phyloP scores from a whole-genome alignment of 1,140 invertebrate genomes.

The Chlorops oryzae region DNA sequence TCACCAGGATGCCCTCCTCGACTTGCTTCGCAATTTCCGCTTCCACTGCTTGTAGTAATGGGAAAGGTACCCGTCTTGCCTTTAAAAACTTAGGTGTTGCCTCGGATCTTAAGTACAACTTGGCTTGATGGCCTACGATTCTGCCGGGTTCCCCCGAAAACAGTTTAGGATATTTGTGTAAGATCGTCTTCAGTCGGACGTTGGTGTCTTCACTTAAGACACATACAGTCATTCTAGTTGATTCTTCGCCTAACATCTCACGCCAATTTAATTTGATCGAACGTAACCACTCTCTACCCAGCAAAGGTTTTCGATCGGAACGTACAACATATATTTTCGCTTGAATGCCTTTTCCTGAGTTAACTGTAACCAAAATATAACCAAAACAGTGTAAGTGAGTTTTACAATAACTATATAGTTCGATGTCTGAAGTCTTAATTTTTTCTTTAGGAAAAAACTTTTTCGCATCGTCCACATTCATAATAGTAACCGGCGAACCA shows the following conservation, averaged over 20 bases:
- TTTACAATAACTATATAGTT: not conserved
- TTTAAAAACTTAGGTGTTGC: conserved; percentile 8
- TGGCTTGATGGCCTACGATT: conserved; percentile 2
- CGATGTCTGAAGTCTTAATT: not conserved
- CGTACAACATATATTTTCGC: not conserved
- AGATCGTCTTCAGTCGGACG: not conserved
- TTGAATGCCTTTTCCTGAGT: not conserved
- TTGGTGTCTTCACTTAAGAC: not conserved
- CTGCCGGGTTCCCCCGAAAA: not conserved
- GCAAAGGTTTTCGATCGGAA: not conserved
- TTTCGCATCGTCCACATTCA: not conserved
- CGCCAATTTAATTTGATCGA: not conserved
- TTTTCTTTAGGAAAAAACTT: not conserved
- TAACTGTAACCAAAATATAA: not conserved
- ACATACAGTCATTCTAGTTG: no score
- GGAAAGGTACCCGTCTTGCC: conserved; percentile 19
- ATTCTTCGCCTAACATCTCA: no score
- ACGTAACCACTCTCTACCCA: not conserved
- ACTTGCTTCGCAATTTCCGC: conserved; percentile 23
- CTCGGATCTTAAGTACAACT: conserved; percentile 1
- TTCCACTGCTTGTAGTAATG: conserved; percentile 24
- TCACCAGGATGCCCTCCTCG: conserved; percentile 15
- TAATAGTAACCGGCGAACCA: no score
- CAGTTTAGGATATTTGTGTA: not conserved
- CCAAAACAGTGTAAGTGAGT: not conserved